Percentiles rank a stretch among this genome's conserved stretches.
phyloP scores from a whole-genome alignment of 2,888 invertebrate genomes.

The Ophonus ardosiacus region DNA sequence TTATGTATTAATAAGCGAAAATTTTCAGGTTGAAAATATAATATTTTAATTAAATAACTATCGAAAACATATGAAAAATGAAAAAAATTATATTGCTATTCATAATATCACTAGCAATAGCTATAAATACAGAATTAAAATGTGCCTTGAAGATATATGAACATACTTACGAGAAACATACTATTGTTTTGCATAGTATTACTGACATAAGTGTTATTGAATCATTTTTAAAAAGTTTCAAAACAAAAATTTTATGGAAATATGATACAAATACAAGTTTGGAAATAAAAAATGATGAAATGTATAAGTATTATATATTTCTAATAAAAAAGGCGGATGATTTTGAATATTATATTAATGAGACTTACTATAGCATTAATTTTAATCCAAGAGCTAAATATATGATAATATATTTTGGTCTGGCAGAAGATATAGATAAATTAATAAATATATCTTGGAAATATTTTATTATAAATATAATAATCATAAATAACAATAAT shows the following conservation, averaged over 20 bases:
- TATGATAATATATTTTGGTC: neutral
- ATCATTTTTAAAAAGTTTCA: neutral
- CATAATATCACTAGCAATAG: neutral
- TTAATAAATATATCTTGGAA: constrained; percentile 12
- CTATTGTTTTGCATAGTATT: neutral
- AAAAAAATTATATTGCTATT: neutral
- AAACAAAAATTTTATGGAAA: neutral
- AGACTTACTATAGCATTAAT: neutral
- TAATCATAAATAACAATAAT: neutral
- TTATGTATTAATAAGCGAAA: too few relatives aligned
- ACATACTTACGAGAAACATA: neutral
- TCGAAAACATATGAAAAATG: neutral
- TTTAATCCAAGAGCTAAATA: neutral
- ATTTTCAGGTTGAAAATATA: too few relatives aligned
- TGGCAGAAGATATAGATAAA: neutral
- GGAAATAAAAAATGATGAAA: neutral
- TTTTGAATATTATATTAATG: constrained; percentile 17
- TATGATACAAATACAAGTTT: neutral
- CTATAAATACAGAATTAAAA: neutral
- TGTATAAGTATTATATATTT: constrained; percentile 26
- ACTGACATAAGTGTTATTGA: neutral
- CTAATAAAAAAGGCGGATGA: neutral
- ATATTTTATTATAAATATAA: neutral
- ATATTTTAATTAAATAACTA: too few relatives aligned
- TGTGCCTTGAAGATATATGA: neutral